Conservation (phyloP, 2,888 invertebrate species). For the Ceriagrion tenellum region DNA sequence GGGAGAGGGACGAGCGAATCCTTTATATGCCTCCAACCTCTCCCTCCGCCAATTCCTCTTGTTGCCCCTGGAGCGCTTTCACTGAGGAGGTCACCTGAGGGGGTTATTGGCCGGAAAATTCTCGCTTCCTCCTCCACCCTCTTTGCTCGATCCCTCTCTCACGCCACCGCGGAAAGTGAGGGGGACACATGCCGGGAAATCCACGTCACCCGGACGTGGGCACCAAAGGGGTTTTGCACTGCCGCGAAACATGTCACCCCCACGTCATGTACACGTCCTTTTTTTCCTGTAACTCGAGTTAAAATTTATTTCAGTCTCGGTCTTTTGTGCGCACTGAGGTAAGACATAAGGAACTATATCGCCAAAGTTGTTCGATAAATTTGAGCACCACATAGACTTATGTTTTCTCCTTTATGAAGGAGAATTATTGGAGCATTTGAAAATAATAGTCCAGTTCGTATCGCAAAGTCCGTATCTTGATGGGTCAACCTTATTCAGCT, state of each 20-base stretch:
- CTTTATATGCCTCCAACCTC: neutral
- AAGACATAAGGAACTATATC: no score
- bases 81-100: constrained; percentile 47
- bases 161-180: neutral
- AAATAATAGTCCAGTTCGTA: no score
- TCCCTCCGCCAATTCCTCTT: constrained; percentile 4
- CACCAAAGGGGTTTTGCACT: neutral
- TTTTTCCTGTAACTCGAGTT: neutral
- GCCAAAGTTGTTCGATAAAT: no score
- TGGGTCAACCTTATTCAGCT: no score
- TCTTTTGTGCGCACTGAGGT: no score
- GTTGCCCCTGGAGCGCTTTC: constrained; percentile 40
- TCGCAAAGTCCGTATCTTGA: no score
- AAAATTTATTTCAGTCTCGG: neutral
- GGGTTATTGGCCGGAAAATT: constrained; percentile 64
- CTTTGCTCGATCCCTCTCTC: neutral
- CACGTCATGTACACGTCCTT: no score
- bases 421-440: no score
- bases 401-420: no score
- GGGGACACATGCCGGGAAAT: neutral
- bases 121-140: neutral
- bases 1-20: constrained; percentile 39
- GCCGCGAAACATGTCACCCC: neutral
- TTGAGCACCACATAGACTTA: no score
- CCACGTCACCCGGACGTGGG: constrained; percentile 27